phyloP scores from a whole-genome alignment of 1,140 invertebrate genomes.

The Apis laboriosa region DNA sequence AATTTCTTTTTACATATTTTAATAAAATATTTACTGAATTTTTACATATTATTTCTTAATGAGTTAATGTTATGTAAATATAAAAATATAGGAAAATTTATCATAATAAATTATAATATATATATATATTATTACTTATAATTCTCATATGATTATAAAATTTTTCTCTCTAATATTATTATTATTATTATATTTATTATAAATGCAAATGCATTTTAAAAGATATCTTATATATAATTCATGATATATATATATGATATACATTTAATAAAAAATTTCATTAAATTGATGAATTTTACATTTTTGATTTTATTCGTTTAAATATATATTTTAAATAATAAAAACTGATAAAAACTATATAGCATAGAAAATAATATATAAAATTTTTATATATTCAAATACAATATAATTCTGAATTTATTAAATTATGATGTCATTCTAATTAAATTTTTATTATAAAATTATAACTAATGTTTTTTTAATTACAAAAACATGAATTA shows the following conservation, averaged over 20 bases:
- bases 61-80: slow-evolving; percentile 7
- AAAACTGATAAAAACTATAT: slow-evolving; percentile 28
- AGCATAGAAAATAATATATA: slow-evolving; percentile 1
- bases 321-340: not conserved
- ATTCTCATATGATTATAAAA: too few relatives aligned
- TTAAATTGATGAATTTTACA: not conserved
- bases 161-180: too few relatives aligned
- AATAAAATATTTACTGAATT: too few relatives aligned
- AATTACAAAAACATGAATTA: not conserved
- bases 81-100: not conserved
- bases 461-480: not conserved
- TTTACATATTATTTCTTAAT: too few relatives aligned
- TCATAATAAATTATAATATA: too few relatives aligned
- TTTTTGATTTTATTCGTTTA: slow-evolving; percentile 1
- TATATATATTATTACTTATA: too few relatives aligned
- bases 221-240: not conserved
- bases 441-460: not conserved
- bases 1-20: too few relatives aligned
- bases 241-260: too few relatives aligned
- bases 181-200: slow-evolving; percentile 24
- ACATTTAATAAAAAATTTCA: not conserved
- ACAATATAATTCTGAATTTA: not conserved
- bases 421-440: slow-evolving; percentile 16
- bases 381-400: not conserved
- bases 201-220: not conserved